phyloP scores from a whole-genome alignment of 2,113 vertebrate genomes.

The Verasper variegatus region DNA sequence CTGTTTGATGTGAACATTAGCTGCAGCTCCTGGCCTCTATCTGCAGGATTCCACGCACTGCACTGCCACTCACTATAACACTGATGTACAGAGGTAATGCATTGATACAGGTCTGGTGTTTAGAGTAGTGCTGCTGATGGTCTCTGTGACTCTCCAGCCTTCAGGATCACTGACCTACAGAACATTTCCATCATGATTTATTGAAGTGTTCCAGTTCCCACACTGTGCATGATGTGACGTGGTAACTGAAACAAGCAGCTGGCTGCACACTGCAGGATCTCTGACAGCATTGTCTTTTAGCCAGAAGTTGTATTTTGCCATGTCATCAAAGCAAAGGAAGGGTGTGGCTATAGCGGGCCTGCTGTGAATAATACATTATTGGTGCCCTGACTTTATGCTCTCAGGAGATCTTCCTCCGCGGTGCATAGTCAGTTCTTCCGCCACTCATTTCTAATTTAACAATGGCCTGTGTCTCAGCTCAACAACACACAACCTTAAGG shows the following conservation, averaged over 20 bases:
- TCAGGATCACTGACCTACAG: too few species aligned
- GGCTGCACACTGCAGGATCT: background rate
- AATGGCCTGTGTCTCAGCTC: background rate
- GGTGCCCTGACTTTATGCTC: background rate
- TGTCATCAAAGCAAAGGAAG: slow-evolving; percentile 51
- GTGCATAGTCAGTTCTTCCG: background rate
- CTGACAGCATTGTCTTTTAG: background rate
- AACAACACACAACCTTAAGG: background rate
- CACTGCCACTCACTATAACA: too few species aligned
- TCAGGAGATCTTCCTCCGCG: background rate
- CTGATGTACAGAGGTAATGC: too few species aligned
- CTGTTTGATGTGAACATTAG: too few species aligned
- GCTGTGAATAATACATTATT: rapidly evolving
- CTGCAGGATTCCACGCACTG: too few species aligned
- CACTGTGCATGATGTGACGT: background rate
- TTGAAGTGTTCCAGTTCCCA: background rate
- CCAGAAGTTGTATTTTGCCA: slow-evolving; percentile 37
- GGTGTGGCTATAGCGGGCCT: slow-evolving; percentile 44
- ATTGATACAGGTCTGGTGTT: too few species aligned
- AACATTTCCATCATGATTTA: too few species aligned
- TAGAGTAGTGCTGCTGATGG: too few species aligned
- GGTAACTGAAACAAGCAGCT: background rate
- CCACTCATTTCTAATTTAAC: background rate
- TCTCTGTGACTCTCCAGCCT: too few species aligned
- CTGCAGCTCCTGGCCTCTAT: too few species aligned